A percentile compares a stretch with the other conserved stretches of the same genome.
These are phyloP conservation scores for Catharus fuscescens DNA, from an alignment of 2,113 vertebrate genomes.

Conservation along the genomic window DNA sequence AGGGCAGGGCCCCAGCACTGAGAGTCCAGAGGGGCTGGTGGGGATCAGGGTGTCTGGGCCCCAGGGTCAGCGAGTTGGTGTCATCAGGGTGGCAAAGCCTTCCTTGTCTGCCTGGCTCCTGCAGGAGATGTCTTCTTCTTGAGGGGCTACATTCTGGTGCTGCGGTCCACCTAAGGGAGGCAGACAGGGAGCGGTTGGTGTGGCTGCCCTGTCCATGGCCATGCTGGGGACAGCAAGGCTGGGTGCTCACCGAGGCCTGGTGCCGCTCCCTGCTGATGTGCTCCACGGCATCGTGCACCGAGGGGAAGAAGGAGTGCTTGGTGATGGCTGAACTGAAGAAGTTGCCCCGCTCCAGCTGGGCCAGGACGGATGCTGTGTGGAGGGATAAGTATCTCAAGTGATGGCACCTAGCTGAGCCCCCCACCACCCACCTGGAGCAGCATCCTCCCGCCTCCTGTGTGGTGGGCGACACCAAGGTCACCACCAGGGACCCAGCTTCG, in stretches of 20 bases:
- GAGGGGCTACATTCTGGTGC: conserved; percentile 28
- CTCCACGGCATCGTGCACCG: conserved; percentile 82
- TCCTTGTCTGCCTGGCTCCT: rapidly evolving
- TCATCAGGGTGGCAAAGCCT: not conserved
- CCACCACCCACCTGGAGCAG: rapidly evolving
- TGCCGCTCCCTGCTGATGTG: conserved; percentile 48
- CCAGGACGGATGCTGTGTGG: conserved; percentile 74
- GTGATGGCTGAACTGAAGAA: conserved; percentile 87
- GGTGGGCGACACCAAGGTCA: rapidly evolving
- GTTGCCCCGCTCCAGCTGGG: conserved; percentile 82
- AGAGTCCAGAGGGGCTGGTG: not conserved
- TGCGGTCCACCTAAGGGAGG: not conserved
- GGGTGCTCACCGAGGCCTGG: not conserved
- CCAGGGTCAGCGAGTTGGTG: rapidly evolving
- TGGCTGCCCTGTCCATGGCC: not conserved
- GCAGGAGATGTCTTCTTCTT: rapidly evolving
- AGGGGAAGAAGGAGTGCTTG: conserved; percentile 85
- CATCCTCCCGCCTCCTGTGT: not conserved
- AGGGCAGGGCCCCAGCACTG: not conserved
- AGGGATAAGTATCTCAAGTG: not conserved
- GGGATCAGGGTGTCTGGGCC: not conserved
- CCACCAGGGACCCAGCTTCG: not conserved
- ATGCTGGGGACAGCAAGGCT: not conserved
- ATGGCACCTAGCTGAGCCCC: not conserved
- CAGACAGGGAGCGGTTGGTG: not conserved